A percentile compares a stretch with the other conserved stretches of the same genome.
phyloP scores from a whole-genome alignment of 2,888 invertebrate species.

The Trimorus sp. region DNA sequence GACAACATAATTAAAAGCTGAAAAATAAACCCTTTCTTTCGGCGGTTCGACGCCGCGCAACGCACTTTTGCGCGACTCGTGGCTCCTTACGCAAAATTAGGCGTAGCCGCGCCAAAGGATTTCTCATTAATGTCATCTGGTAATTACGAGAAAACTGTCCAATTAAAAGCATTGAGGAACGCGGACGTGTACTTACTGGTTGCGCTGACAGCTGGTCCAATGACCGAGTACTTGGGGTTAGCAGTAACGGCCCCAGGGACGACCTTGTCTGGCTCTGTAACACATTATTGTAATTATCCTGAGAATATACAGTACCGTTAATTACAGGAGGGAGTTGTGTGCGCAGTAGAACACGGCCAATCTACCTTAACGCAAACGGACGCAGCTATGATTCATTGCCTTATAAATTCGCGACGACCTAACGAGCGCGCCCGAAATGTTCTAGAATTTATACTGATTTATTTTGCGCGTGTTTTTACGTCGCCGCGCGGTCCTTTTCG shows the following conservation, averaged over 20 bases:
- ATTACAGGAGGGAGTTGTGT: slow-evolving; percentile 69
- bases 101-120: slow-evolving; percentile 33
- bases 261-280: slow-evolving; percentile 81
- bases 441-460: slow-evolving; percentile 56
- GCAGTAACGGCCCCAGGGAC: slow-evolving; percentile 80
- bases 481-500: no score
- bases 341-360: slow-evolving; percentile 76
- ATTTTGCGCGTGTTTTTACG: slow-evolving; percentile 12
- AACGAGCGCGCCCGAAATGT: slow-evolving; percentile 56
- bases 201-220: slow-evolving; percentile 89
- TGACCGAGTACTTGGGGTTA: slow-evolving; percentile 82
- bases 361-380: slow-evolving; percentile 78
- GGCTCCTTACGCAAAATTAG: slow-evolving; percentile 41
- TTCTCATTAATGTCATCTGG: slow-evolving; percentile 48
- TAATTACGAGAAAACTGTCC: slow-evolving; percentile 57
- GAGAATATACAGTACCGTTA: slow-evolving; percentile 78
- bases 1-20: no score
- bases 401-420: slow-evolving; percentile 73
- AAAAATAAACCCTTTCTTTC: not conserved
- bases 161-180: slow-evolving; percentile 51
- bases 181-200: slow-evolving; percentile 85
- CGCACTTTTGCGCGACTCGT: slow-evolving; percentile 27
- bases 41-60: not conserved
- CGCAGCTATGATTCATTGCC: slow-evolving; percentile 76
- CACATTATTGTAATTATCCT: slow-evolving; percentile 81